Evolutionary conservation across 2,797 vertebrate genomes (phyloP).

Genomic region (Hemibagrus guttatus): DNA sequence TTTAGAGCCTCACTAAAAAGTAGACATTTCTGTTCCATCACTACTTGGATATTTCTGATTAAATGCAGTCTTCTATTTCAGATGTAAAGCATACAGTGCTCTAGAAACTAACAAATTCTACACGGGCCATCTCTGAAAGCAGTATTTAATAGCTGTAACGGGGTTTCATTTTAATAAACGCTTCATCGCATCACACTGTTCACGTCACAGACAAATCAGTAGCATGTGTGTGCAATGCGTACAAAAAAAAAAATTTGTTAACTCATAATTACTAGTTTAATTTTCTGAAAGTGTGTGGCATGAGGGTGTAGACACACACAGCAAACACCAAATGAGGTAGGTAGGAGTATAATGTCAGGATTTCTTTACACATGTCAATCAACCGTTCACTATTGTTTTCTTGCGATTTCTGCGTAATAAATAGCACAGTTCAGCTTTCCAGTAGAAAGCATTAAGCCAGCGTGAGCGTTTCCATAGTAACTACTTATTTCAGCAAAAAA

Average conservation of each 20-base stretch:
- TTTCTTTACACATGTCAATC: neutral
- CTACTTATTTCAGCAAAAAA: neutral
- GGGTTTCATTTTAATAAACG: neutral
- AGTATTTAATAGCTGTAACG: neutral
- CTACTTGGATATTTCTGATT: neutral
- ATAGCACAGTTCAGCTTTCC: neutral
- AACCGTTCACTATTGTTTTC: neutral
- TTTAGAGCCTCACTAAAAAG: neutral
- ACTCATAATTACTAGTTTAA: neutral
- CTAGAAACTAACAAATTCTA: neutral
- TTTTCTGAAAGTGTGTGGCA: neutral
- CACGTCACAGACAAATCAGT: neutral
- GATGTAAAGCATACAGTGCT: neutral
- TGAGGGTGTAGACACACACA: neutral
- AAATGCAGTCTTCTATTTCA: neutral
- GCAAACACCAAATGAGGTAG: neutral
- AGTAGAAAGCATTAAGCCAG: neutral
- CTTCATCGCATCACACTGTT: neutral
- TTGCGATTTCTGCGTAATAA: neutral
- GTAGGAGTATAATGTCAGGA: neutral
- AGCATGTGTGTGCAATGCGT: neutral
- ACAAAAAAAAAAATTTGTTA: neutral
- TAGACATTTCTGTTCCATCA: neutral
- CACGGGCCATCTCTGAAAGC: neutral
- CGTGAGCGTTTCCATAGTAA: conserved; percentile 12